Evolutionary conservation across 2,797 vertebrate species (phyloP), one percentile per base, ranked within the genome.

Genomic region (Acanthornis magna): DNA sequence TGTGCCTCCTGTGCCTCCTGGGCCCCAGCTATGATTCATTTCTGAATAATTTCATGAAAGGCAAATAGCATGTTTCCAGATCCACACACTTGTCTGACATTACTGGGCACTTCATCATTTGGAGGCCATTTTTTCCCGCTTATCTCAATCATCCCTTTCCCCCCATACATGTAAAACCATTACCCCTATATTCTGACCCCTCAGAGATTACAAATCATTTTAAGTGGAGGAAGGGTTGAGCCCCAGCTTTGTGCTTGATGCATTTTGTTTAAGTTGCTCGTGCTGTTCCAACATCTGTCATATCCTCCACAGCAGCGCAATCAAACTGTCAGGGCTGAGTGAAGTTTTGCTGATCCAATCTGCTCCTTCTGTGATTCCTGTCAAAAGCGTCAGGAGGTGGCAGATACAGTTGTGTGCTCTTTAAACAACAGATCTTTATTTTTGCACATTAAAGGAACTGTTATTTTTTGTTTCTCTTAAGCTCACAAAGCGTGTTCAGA

Each of bases 321-420:
- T 96, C 93, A 95, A 95, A 94, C 89, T 96, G 93, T 94, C 97
- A 97, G 86, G 80, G 90, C 88, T 94, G 81, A 96, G 88, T 91
- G 94, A 96, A 91, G 94, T 95, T 96, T 92, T 95, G 95, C 88
- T 97, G 96, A 96, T 95, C 82, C 91, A 86, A 78, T 85, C 68
- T 93, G 87, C 94, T 95, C 92, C 77, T 95, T 95, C 70, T 87
- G 92, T 73, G 81, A 89, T 83, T 95, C 88, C 93, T 91, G 85
- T 96, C 94, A 92, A 88, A 97, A 96, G 88, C 72, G 60, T 57
- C 75, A 18, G 94, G 93, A 95, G 93, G 84, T 89, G 70, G 84
- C 83, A 86, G 94, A 94, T 77, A 91, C 95, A 96, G 93, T 93
- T 92, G 91, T 83, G 50, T 79, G 85, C 62, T 94, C 93, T 84